These are phyloP conservation scores for Halictus ligatus DNA, from an alignment of 2,888 invertebrate species.

Conservation along the genomic window DNA sequence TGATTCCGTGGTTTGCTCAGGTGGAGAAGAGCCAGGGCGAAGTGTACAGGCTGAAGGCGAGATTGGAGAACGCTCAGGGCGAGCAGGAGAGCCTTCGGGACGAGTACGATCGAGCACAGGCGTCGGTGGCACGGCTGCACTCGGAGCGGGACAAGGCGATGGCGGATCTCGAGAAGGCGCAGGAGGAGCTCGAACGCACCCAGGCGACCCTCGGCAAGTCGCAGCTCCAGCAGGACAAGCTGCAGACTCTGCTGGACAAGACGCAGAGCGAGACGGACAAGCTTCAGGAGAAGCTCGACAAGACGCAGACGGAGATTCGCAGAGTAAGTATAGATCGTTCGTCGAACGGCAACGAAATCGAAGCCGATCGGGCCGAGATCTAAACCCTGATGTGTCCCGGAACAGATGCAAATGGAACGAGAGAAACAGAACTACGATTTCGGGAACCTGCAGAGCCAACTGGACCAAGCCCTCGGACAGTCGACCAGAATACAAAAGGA, in stretches of 20 bases:
- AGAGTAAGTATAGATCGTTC: slow-evolving; percentile 86
- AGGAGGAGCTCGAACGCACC: slow-evolving; percentile 95
- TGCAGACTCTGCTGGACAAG: slow-evolving; percentile 94
- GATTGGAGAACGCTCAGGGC: slow-evolving; percentile 97
- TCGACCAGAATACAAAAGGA: slow-evolving; percentile 95
- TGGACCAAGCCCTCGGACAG: slow-evolving; percentile 95
- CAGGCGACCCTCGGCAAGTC: slow-evolving; percentile 96
- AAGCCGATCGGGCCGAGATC: not conserved
- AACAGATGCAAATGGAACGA: slow-evolving; percentile 93
- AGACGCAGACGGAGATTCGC: slow-evolving; percentile 92
- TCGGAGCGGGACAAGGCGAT: slow-evolving; percentile 95
- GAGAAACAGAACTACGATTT: slow-evolving; percentile 96
- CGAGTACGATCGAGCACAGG: slow-evolving; percentile 95
- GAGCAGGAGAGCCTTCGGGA: slow-evolving; percentile 97
- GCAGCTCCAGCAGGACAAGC: slow-evolving; percentile 95
- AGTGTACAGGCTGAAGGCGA: slow-evolving; percentile 96
- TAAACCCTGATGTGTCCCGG: not conserved
- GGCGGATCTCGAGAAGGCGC: slow-evolving; percentile 93
- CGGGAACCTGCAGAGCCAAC: slow-evolving; percentile 94
- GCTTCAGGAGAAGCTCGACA: slow-evolving; percentile 94
- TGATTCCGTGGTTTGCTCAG: slow-evolving; percentile 57
- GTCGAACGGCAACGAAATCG: not conserved
- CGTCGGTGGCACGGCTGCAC: slow-evolving; percentile 93
- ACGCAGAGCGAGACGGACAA: slow-evolving; percentile 96
- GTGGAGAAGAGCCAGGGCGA: slow-evolving; percentile 97